phyloP scores from a whole-genome alignment of 2,888 invertebrate species.

The Thymelicus lineola region DNA sequence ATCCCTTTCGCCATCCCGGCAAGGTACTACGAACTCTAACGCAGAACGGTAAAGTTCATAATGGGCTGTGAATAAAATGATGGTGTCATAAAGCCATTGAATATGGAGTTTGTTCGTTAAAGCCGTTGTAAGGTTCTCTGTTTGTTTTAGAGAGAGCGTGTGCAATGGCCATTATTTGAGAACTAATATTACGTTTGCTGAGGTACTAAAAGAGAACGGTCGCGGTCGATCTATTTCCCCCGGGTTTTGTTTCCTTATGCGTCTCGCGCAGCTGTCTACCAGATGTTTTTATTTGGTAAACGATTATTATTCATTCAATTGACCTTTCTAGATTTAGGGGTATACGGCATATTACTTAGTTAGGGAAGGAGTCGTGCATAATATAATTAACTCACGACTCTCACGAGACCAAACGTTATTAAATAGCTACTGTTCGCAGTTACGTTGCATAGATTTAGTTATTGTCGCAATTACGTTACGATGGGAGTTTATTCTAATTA shows the following conservation, averaged over 20 bases:
- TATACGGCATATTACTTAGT: background rate
- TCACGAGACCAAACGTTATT: too few relatives aligned
- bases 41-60: background rate
- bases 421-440: too few relatives aligned
- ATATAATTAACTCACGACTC: too few relatives aligned
- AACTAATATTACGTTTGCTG: slow-evolving; percentile 35
- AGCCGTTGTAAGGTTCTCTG: slow-evolving; percentile 29
- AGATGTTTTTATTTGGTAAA: slow-evolving; percentile 21
- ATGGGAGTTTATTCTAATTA: too few relatives aligned
- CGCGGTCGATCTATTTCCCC: slow-evolving; percentile 22
- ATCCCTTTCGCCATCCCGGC: background rate
- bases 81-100: slow-evolving; percentile 32
- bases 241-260: slow-evolving; percentile 6
- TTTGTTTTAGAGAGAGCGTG: slow-evolving; percentile 38
- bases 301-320: slow-evolving; percentile 2
- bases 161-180: slow-evolving; percentile 31
- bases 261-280: slow-evolving; percentile 20
- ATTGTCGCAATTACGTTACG: too few relatives aligned
- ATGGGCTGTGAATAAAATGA: background rate
- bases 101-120: slow-evolving; percentile 37
- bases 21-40: background rate
- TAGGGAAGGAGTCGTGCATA: too few relatives aligned
- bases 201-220: slow-evolving; percentile 25
- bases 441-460: too few relatives aligned
- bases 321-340: background rate